Conservation (phyloP, 1,140 invertebrate species). For the Metopolophium dirhodum region DNA sequence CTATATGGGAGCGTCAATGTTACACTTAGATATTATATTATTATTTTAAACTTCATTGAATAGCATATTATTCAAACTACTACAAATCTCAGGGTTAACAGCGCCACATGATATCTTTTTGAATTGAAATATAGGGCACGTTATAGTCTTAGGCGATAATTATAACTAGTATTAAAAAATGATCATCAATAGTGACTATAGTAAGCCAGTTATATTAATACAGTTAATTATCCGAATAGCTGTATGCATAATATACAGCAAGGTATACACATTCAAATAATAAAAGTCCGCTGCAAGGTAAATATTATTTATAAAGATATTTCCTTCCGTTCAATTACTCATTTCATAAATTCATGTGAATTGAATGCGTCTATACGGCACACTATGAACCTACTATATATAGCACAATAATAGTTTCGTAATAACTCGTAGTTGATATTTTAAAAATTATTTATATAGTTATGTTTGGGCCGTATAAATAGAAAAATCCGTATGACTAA, state of each 20-base stretch:
- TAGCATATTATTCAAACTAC: not conserved
- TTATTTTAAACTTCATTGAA: not conserved
- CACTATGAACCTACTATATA: not conserved
- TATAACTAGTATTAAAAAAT: not conserved
- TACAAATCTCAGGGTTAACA: conserved; percentile 36
- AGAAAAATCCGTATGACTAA: not conserved
- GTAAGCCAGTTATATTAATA: conserved; percentile 18
- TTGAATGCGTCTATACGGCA: not conserved
- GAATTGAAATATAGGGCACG: conserved; percentile 26
- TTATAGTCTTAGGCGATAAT: conserved; percentile 38
- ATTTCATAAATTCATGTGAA: not conserved
- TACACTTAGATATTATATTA: not conserved
- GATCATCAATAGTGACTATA: not conserved
- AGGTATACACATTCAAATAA: not conserved
- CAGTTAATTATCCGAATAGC: conserved; percentile 8
- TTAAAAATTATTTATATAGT: not conserved
- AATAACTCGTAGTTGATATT: not conserved
- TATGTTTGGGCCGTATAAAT: not conserved
- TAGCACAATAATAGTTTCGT: not conserved
- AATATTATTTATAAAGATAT: not conserved
- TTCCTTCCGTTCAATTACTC: conserved; percentile 40
- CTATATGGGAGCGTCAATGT: not conserved
- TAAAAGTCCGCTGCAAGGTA: not conserved
- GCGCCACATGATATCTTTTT: not conserved
- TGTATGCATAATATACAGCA: not conserved